Conservation (phyloP, 2,113 vertebrate genomes). For the Chunga burmeisteri region DNA sequence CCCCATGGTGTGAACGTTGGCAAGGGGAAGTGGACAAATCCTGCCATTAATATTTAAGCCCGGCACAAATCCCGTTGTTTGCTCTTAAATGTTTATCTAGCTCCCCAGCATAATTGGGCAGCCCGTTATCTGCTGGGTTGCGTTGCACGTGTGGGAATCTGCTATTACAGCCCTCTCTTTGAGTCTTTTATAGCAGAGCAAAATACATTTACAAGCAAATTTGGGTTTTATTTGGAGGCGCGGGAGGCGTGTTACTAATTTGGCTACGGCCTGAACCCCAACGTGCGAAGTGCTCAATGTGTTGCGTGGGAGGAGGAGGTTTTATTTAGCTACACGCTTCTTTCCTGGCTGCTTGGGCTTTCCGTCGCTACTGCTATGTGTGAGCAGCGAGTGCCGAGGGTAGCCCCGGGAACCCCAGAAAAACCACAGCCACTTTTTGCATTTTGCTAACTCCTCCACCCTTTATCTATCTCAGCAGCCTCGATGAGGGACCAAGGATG, state of each 20-base stretch:
- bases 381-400: background rate
- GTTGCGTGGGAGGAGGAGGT: constrained; percentile 52
- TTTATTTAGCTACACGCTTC: constrained; percentile 46
- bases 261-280: constrained; percentile 40
- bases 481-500: background rate
- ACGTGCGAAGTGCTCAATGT: constrained; percentile 30
- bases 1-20: constrained; percentile 28
- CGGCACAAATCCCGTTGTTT: constrained; percentile 54
- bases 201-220: constrained; percentile 35
- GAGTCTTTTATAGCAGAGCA: constrained; percentile 31
- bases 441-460: background rate
- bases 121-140: background rate
- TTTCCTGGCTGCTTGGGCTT: constrained; percentile 4
- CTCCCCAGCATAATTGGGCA: constrained; percentile 44
- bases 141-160: constrained; percentile 11
- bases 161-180: background rate
- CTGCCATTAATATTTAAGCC: constrained; percentile 64
- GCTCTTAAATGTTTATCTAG: constrained; percentile 60
- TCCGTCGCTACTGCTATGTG: background rate
- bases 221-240: constrained; percentile 34
- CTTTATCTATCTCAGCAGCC: background rate
- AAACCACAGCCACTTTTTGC: background rate
- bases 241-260: constrained; percentile 40
- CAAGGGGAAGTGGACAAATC: constrained; percentile 54
- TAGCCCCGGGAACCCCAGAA: background rate